Percentiles rank a stretch among this genome's conserved stretches.
These are phyloP conservation scores for Trachelus stipa DNA, from an alignment of 2,888 invertebrate genomes.

Conservation along the genomic window DNA sequence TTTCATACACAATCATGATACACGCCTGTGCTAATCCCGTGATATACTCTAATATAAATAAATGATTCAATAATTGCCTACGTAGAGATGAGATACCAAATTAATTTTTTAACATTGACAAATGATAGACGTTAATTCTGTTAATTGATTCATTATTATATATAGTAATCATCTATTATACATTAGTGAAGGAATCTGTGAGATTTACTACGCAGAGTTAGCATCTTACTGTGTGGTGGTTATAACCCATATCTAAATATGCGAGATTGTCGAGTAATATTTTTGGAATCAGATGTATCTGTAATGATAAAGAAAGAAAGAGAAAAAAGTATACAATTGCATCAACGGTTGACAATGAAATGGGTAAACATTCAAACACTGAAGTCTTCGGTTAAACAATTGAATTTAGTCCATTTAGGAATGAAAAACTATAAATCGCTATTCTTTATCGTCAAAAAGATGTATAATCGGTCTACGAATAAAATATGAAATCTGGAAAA, in stretches of 20 bases:
- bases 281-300: neutral
- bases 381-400: neutral
- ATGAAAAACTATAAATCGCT: too few species aligned
- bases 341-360: too few species aligned
- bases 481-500: too few species aligned
- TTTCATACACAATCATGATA: neutral
- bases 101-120: neutral
- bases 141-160: neutral
- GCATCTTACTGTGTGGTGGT: neutral
- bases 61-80: neutral
- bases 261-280: slow-evolving; percentile 2
- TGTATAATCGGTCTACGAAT: too few species aligned
- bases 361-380: neutral
- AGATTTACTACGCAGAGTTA: neutral
- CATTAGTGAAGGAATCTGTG: neutral
- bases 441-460: too few species aligned
- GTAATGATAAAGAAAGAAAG: neutral
- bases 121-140: neutral
- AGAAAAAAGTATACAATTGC: too few species aligned
- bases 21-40: neutral
- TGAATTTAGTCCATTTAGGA: too few species aligned
- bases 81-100: neutral
- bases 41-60: neutral
- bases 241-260: neutral
- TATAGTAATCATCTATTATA: neutral